Conservation (phyloP, 1,140 invertebrate genomes). For the Neodiprion pinetum region DNA sequence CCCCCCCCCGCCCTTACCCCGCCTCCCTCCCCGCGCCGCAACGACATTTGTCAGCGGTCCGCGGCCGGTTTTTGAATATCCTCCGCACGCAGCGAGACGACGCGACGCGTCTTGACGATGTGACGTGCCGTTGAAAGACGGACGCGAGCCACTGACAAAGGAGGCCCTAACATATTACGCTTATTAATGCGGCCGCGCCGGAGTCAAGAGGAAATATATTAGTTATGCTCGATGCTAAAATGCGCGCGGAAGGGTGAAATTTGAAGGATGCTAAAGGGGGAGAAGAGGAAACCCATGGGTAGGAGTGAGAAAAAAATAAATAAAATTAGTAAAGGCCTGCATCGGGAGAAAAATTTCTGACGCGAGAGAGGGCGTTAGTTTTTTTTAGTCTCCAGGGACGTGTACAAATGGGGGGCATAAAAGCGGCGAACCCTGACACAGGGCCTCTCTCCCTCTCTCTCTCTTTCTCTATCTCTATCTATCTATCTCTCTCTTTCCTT, state of each 20-base stretch:
- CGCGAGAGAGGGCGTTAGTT: background rate
- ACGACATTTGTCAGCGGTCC: background rate
- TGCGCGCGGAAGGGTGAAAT: slow-evolving; percentile 4
- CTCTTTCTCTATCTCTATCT: slow-evolving; percentile 4
- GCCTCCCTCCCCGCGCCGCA: background rate
- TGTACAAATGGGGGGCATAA: slow-evolving; percentile 3
- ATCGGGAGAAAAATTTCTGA: no score
- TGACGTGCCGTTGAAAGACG: slow-evolving; percentile 32
- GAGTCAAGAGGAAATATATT: slow-evolving; percentile 6
- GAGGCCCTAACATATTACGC: slow-evolving; percentile 36
- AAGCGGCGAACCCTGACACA: background rate
- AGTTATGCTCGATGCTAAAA: slow-evolving; percentile 7
- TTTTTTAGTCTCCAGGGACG: background rate
- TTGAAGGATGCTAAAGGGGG: background rate
- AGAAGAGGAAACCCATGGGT: background rate
- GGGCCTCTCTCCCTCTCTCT: slow-evolving; percentile 18
- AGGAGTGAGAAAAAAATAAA: no score
- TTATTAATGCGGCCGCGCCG: slow-evolving; percentile 25
- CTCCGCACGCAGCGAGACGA: background rate
- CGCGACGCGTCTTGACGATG: slow-evolving; percentile 11
- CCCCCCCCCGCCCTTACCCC: background rate
- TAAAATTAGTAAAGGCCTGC: no score
- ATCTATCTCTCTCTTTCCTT: background rate
- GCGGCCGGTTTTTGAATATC: background rate
- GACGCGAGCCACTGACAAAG: slow-evolving; percentile 27